Conservation (phyloP, 1,140 invertebrate species). For the Drosophila ambigua region DNA sequence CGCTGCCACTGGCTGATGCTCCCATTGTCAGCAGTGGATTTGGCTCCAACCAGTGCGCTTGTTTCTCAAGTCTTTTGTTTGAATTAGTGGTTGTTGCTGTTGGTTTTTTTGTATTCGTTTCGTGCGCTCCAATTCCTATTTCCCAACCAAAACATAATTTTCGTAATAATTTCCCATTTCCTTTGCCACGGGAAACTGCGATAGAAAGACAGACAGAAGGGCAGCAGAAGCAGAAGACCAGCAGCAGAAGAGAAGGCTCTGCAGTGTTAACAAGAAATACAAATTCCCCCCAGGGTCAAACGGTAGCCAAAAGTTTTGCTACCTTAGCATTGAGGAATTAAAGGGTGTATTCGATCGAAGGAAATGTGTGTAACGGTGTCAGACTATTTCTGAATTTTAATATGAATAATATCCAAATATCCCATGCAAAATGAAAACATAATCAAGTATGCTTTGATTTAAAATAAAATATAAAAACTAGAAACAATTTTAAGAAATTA, state of each 20-base stretch:
- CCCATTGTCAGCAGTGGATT: not conserved
- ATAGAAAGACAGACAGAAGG: too few species aligned
- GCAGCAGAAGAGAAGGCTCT: too few species aligned
- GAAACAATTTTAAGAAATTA: too few species aligned
- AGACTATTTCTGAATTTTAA: too few species aligned
- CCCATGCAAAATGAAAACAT: too few species aligned
- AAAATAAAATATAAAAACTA: too few species aligned
- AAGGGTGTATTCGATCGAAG: too few species aligned
- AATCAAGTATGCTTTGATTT: too few species aligned
- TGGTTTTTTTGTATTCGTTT: constrained; percentile 19
- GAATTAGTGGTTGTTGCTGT: constrained; percentile 10
- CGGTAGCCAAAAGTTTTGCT: constrained; percentile 2
- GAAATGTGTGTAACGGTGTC: too few species aligned
- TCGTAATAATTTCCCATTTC: constrained; percentile 66
- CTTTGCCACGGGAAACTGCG: constrained; percentile 30
- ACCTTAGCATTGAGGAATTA: too few species aligned
- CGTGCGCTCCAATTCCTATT: constrained; percentile 38
- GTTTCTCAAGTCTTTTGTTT: constrained; percentile 64
- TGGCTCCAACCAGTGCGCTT: constrained; percentile 25
- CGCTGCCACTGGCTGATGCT: constrained; percentile 8
- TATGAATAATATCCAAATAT: too few species aligned
- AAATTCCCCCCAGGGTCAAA: constrained; percentile 6
- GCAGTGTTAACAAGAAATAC: constrained; percentile 4
- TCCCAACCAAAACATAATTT: constrained; percentile 46
- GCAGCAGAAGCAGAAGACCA: too few species aligned